Evolutionary conservation across 2,797 vertebrate genomes (phyloP).

Genomic region (Hoplostethus atlanticus): DNA sequence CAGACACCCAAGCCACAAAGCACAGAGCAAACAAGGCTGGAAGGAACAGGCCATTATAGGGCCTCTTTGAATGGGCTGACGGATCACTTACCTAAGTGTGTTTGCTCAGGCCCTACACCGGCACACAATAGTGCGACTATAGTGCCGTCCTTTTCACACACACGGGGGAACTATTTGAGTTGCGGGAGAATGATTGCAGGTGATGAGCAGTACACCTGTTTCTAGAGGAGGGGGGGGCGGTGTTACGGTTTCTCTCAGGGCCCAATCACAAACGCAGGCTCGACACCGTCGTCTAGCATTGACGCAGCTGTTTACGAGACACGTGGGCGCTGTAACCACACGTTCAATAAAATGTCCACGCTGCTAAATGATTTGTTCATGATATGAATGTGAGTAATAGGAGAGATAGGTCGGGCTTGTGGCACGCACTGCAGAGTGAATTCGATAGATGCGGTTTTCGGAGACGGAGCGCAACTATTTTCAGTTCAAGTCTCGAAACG

Average conservation of each 20-base stretch:
- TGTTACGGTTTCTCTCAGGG: not conserved
- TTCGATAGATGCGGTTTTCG: not conserved
- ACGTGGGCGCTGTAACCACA: not conserved
- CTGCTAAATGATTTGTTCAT: not conserved
- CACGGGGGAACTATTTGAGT: slow-evolving; percentile 54
- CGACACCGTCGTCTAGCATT: not conserved
- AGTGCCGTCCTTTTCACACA: slow-evolving; percentile 46
- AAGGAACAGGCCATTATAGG: slow-evolving; percentile 60
- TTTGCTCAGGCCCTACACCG: slow-evolving; percentile 60
- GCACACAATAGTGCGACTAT: slow-evolving; percentile 33
- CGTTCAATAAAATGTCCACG: no score
- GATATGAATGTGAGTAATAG: not conserved
- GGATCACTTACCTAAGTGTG: slow-evolving; percentile 59
- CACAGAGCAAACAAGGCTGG: slow-evolving; percentile 76
- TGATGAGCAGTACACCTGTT: slow-evolving; percentile 54
- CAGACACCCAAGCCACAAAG: slow-evolving; percentile 68
- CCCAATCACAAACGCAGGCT: slow-evolving; percentile 1
- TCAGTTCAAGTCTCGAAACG: not conserved
- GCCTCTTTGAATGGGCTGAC: slow-evolving; percentile 63
- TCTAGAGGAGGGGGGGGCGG: slow-evolving; percentile 12
- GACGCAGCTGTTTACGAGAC: not conserved
- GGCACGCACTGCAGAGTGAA: not conserved
- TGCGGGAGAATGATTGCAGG: slow-evolving; percentile 34
- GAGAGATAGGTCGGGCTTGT: not conserved
- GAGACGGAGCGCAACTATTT: not conserved